Evolutionary conservation across 35 echinoderm and acorn worm genomes (phyloP).

Genomic region (Lytechinus pictus): DNA sequence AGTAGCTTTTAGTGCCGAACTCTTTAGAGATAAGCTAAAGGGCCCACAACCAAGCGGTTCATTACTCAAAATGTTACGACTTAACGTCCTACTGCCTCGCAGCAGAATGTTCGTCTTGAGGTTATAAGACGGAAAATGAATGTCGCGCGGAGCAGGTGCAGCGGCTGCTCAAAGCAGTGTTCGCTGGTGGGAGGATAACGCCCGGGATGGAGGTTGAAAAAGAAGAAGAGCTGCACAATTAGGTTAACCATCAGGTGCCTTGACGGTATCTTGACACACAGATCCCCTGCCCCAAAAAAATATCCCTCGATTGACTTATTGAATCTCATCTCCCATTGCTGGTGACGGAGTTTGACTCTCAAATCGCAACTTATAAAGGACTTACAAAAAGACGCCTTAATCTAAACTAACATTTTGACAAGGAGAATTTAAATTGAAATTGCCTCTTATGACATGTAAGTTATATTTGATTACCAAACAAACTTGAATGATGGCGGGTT

Average conservation of each 20-base stretch:
- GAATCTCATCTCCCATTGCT: background rate
- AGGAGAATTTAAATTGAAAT: background rate
- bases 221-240: background rate
- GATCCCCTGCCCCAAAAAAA: background rate
- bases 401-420: background rate
- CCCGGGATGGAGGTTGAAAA: background rate
- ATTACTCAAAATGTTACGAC: too few species aligned
- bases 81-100: too few species aligned
- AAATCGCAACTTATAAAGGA: background rate
- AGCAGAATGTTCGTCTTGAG: background rate
- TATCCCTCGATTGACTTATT: background rate
- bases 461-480: background rate
- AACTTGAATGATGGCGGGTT: background rate
- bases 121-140: background rate
- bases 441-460: background rate
- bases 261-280: background rate
- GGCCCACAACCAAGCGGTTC: background rate
- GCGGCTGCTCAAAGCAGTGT: background rate
- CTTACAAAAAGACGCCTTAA: background rate
- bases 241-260: background rate
- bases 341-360: background rate
- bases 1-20: background rate
- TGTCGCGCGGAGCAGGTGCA: background rate
- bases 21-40: background rate
- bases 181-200: conserved; percentile 4